phyloP scores from a whole-genome alignment of 2,113 vertebrate genomes.

The Zeus faber region DNA sequence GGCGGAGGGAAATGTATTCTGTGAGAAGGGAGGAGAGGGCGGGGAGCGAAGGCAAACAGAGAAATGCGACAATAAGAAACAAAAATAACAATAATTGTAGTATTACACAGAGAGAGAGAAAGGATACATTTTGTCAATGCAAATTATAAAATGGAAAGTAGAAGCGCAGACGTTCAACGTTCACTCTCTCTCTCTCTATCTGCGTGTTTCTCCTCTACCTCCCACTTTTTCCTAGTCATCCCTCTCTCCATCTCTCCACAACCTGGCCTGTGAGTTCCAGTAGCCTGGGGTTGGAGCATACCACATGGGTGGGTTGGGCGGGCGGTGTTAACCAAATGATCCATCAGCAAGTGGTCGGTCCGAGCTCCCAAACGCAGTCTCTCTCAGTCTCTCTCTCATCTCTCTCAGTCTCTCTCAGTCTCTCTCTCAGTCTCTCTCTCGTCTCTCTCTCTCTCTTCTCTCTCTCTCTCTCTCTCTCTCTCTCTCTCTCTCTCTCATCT shows the following conservation, averaged over 20 bases:
- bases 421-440: not conserved
- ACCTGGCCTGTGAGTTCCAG: conserved; percentile 42
- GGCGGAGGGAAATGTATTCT: too few species aligned
- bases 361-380: too few species aligned
- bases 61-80: not conserved
- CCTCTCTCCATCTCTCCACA: too few species aligned
- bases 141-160: conserved; percentile 48
- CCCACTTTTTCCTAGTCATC: too few species aligned
- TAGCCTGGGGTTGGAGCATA: conserved; percentile 34
- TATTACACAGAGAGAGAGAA: conserved; percentile 3
- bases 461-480: not conserved
- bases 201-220: not conserved
- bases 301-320: conserved; percentile 26
- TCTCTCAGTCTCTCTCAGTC: not conserved
- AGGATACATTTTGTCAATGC: conserved; percentile 33
- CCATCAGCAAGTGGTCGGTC: too few species aligned
- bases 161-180: conserved; percentile 27
- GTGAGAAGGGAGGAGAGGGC: not conserved
- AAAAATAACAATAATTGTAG: not conserved
- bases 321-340: conserved; percentile 21
- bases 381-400: not conserved
- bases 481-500: not conserved
- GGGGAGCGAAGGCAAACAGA: not conserved
- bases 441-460: not conserved
- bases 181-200: conserved; percentile 29